Base-by-base conservation (phyloP, 2,888 invertebrate species). In the Zeuzera pyrina region DNA sequence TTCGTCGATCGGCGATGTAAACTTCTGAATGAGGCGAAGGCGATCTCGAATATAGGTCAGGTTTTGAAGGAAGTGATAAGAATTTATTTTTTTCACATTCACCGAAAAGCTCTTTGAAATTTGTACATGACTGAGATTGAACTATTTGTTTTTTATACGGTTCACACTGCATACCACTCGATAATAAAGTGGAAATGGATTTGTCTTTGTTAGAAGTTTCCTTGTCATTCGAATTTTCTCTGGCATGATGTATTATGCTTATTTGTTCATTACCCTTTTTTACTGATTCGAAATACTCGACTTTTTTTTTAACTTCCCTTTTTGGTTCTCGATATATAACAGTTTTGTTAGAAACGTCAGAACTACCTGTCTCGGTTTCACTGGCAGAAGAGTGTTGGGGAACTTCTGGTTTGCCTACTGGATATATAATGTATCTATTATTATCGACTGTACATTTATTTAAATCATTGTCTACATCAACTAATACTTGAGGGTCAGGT, bases 71-170 rank as follows among this genome's bases (percentile, higher is more conserved):
- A 33, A 86, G 62, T 3, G 86, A 87, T 19, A 85, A 64, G 61
- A 85, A 88, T 52, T 85, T 87, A 42, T 84, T 84, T 49, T 83
- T 79, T 42, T 88, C 86, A 14, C 84, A 86, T 62, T 94, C 93
- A 0, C 94, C 94, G 54, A 92, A 93, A n/a, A 93, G 73, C 45
- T 93, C 94, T 54, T 91, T 92, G 34, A 94, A 72, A 66, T 92
- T 89, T 16, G 92, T 86, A 53, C 88, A 89, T 1, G 91, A 91
- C 47, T 88, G 89, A 0, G 91, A 89, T 28, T 86, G 78, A n/a
- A 71, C 67, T 30, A 85, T 60, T 50, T 60, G 69, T 19, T 65
- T 57, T 41, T 59, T 66, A 32, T 54, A 59, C 2, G 45, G 38
- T 33, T 65, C 62, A 16, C 43, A 8, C 39, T 32, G 59, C 58